Conservation (phyloP, 2,113 vertebrate species). For the Taurulus bubalis region DNA sequence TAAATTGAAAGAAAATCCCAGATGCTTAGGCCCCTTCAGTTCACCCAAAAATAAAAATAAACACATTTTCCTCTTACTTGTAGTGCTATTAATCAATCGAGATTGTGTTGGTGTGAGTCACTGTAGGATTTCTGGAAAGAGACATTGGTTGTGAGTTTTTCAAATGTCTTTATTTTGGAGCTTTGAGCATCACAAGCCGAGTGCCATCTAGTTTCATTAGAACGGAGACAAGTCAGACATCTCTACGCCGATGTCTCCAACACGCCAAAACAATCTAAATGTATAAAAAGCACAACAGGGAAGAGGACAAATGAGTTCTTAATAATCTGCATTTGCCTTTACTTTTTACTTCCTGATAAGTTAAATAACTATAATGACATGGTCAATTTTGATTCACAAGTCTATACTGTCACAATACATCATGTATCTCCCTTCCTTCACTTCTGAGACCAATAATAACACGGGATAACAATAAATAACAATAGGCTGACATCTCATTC, state of each 20-base stretch:
- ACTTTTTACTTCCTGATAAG: neutral
- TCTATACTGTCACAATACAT: slow-evolving; percentile 21
- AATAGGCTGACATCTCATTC: slow-evolving; percentile 44
- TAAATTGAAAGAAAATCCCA: too few species aligned
- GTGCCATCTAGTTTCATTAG: neutral
- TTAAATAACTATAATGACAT: slow-evolving; percentile 1
- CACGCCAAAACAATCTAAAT: neutral
- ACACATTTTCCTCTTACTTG: neutral
- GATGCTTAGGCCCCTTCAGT: too few species aligned
- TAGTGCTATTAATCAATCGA: neutral
- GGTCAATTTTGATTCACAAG: slow-evolving; percentile 25
- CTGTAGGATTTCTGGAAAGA: neutral
- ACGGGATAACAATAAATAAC: slow-evolving; percentile 45
- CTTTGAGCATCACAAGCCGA: too few species aligned
- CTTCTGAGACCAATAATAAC: slow-evolving; percentile 51
- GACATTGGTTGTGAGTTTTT: neutral
- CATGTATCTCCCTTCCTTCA: slow-evolving; percentile 23
- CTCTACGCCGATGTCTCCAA: neutral
- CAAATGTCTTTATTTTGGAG: too few species aligned
- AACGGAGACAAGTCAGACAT: neutral
- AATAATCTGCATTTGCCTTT: neutral
- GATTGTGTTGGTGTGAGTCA: neutral
- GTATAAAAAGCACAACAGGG: neutral
- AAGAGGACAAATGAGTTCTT: neutral
- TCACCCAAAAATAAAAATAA: too few species aligned